Conservation (phyloP, 1,140 invertebrate genomes). For the Eriosoma lanigerum region DNA sequence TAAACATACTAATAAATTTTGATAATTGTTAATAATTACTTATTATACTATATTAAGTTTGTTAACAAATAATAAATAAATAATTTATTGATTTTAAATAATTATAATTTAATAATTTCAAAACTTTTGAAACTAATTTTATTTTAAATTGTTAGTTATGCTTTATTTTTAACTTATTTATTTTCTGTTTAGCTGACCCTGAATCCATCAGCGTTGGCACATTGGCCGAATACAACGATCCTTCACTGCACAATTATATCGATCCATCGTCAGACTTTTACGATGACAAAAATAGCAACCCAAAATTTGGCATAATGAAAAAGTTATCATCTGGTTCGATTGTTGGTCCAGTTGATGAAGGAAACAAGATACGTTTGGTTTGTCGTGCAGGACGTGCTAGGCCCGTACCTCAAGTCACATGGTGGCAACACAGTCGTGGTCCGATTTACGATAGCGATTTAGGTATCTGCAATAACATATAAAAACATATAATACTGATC, state of each 20-base stretch:
- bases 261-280: constrained; percentile 28
- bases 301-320: constrained; percentile 34
- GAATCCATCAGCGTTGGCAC: constrained; percentile 25
- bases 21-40: too few species aligned
- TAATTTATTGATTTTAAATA: too few species aligned
- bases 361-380: constrained; percentile 66
- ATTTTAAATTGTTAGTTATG: background rate
- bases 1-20: too few species aligned
- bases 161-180: background rate
- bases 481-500: too few species aligned
- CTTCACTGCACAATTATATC: background rate
- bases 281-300: constrained; percentile 8
- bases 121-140: background rate
- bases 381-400: constrained; percentile 75
- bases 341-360: constrained; percentile 72
- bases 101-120: too few species aligned
- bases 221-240: background rate
- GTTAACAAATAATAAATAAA: too few species aligned
- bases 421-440: constrained; percentile 62
- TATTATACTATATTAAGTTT: too few species aligned
- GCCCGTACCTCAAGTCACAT: constrained; percentile 73
- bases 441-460: constrained; percentile 11
- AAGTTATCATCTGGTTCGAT: constrained; percentile 58
- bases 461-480: background rate
- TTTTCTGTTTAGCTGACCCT: constrained; percentile 10